Evolutionary conservation across 2,797 vertebrate species (phyloP), one percentile per base, ranked within the genome.

Genomic region (Oophaga sylvatica): DNA sequence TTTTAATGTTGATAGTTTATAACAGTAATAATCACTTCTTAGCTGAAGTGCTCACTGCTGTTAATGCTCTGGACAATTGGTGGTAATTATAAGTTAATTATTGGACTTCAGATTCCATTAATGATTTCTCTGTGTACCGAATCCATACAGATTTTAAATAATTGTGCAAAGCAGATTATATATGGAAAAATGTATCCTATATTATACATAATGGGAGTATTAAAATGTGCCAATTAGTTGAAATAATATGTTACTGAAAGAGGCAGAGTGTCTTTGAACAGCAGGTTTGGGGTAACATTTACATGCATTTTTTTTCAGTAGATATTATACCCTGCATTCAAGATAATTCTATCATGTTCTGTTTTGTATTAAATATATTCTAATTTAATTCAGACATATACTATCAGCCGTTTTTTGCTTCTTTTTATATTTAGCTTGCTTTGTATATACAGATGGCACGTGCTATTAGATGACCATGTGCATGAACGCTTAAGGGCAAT

Each of bases 1-100:
- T 87, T 87, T 83, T 84, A 88, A 88, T 88, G 87, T 84, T 41
- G 87, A 80, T 80, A 73, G 65, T 88, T 88, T 84, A 84, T 88
- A 88, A 84, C 35, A 4, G 82, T 73, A 84, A 88, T 88, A 84
- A 88, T 70, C 81, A 80, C 87, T 75, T 84, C n/a, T 63, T 48
- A 79, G 68, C 57, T 88, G 82, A 88, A 88, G 87, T 68, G 87
- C 17, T 83, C 62, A 48, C 71, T 62, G 87, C 48, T 16, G 73
- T 26, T 87, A 87, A 88, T 84, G 82, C 82, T 78, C 87, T 65
- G 82, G 65, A 80, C 87, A 88, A 80, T 83, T 79, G 63, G 48
- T 26, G 35, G 75, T 87, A 83, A 87, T 88, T 88, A 88, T 88
- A 80, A 73, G 35, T 56, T 88, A 80, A 88, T 88, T 88, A 84